These are phyloP conservation scores for Aegithalos caudatus DNA, from an alignment of 2,113 vertebrate species.

Conservation along the genomic window DNA sequence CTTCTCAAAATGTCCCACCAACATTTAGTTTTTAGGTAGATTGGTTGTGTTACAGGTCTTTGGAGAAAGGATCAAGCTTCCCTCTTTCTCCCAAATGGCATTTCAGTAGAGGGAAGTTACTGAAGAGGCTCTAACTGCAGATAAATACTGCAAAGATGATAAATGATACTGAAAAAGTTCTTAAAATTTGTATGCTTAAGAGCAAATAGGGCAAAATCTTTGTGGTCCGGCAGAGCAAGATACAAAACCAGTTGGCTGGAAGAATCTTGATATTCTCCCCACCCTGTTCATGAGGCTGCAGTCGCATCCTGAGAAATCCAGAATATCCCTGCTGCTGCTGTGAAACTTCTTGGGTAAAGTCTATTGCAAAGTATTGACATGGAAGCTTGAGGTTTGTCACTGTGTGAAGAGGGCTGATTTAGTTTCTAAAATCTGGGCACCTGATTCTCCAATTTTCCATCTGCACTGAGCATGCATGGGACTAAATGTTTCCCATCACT, in stretches of 20 bases:
- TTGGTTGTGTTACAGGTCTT: not conserved
- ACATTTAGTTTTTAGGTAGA: not conserved
- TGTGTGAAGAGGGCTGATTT: not conserved
- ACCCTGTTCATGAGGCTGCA: not conserved
- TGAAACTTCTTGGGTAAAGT: not conserved
- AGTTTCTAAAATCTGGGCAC: not conserved
- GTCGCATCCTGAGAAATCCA: not conserved
- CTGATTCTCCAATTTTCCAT: not conserved
- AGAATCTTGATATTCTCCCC: not conserved
- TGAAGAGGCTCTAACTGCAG: not conserved
- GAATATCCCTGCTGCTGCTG: not conserved
- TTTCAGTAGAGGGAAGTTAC: not conserved
- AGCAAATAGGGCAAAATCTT: not conserved
- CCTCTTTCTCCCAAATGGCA: not conserved
- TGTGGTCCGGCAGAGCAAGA: not conserved
- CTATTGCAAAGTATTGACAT: accelerated
- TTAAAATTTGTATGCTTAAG: not conserved
- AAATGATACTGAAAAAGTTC: not conserved
- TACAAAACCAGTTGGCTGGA: not conserved
- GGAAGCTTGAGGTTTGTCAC: not conserved
- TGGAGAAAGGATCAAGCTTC: not conserved
- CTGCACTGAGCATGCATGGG: not conserved
- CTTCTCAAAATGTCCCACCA: not conserved
- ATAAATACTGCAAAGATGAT: not conserved
- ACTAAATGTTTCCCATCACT: not conserved